Conservation (phyloP, 2,888 invertebrate genomes). For the Flexamia atlantica region DNA sequence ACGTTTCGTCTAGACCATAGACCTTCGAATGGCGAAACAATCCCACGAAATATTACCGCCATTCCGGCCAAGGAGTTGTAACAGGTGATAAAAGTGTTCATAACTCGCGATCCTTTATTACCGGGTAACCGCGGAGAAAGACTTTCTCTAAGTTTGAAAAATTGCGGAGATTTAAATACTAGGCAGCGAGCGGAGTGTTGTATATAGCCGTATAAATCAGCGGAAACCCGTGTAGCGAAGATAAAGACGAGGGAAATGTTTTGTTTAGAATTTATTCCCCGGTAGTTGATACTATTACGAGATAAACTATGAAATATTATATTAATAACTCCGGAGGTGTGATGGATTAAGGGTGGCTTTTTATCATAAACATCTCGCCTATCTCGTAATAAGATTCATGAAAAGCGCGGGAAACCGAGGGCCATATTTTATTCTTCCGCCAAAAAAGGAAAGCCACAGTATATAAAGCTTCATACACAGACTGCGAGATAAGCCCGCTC, state of each 20-base stretch:
- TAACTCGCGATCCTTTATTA: conserved; percentile 43
- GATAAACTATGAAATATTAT: conserved; percentile 66
- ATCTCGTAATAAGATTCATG: conserved; percentile 91
- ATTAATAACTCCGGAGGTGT: conserved; percentile 64
- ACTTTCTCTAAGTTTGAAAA: conserved; percentile 58
- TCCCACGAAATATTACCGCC: conserved; percentile 21
- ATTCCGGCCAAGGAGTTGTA: conserved; percentile 26
- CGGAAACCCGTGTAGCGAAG: conserved; percentile 25
- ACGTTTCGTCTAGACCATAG: background rate
- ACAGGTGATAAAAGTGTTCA: conserved; percentile 49
- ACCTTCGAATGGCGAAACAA: background rate
- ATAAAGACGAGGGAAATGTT: conserved; percentile 60
- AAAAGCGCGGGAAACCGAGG: conserved; percentile 78
- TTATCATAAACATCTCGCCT: conserved; percentile 67
- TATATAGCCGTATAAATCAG: conserved; percentile 57
- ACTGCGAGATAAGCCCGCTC: conserved; percentile 70
- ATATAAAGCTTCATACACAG: conserved; percentile 69
- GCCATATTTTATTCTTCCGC: conserved; percentile 83
- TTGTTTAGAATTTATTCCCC: conserved; percentile 61
- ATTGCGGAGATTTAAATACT: conserved; percentile 56
- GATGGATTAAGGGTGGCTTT: conserved; percentile 69
- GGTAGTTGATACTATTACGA: conserved; percentile 64
- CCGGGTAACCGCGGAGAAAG: conserved; percentile 44
- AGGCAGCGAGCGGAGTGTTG: conserved; percentile 47
- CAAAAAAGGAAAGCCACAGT: conserved; percentile 64